These are phyloP conservation scores for Blennius ocellaris DNA, from an alignment of 2,113 vertebrate species.

Conservation along the genomic window DNA sequence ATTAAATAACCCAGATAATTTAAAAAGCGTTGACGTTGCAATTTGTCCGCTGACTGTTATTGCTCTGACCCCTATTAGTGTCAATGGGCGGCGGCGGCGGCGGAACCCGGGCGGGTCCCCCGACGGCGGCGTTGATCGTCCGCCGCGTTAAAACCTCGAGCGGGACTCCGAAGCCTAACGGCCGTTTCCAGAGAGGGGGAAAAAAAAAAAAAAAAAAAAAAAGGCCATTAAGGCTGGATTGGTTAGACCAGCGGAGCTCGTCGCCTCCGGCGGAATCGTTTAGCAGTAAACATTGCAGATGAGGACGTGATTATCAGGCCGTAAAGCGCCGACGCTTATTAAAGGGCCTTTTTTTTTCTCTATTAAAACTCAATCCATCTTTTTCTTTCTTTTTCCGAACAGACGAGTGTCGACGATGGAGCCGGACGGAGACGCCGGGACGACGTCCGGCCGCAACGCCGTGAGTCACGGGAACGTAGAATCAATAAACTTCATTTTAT, in stretches of 20 bases:
- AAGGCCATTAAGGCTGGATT: constrained; percentile 69
- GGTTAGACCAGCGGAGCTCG: constrained; percentile 52
- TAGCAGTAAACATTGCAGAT: constrained; percentile 65
- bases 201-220: too few relatives aligned
- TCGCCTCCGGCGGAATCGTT: constrained; percentile 69
- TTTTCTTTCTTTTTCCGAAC: constrained; percentile 45
- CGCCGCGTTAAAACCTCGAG: too few relatives aligned
- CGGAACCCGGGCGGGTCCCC: constrained; percentile 81
- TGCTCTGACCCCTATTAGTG: constrained; percentile 95
- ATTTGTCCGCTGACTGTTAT: constrained; percentile 97
- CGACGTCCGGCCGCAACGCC: constrained; percentile 11
- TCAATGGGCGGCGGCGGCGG: constrained; percentile 88
- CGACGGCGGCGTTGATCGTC: too few relatives aligned
- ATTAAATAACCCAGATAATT: constrained; percentile 99
- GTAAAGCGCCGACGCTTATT: constrained; percentile 54
- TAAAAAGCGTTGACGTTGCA: constrained; percentile 93
- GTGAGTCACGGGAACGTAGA: constrained; percentile 57
- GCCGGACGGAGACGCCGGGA: constrained; percentile 32
- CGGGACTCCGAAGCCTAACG: too few relatives aligned
- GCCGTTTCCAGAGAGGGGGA: too few relatives aligned
- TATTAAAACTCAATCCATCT: constrained; percentile 69
- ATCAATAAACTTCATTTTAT: neutral
- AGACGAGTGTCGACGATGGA: constrained; percentile 61
- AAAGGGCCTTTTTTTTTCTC: constrained; percentile 62
- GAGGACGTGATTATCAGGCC: constrained; percentile 65